phyloP scores from a whole-genome alignment of 2,888 invertebrate genomes.

The Nephrotoma flavescens region DNA sequence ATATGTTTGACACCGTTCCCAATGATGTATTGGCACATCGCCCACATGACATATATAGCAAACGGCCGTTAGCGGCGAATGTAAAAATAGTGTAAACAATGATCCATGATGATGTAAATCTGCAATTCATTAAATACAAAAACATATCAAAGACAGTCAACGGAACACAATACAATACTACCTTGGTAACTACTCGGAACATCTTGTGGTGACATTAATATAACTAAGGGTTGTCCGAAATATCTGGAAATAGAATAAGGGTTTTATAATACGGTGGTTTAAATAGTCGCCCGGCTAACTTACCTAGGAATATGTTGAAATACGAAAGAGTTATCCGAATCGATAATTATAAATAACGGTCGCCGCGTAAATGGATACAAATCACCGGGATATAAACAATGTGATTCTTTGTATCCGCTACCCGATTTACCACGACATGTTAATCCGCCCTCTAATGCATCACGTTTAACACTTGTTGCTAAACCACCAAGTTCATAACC shows the following conservation, averaged over 20 bases:
- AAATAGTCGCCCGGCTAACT: background rate
- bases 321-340: constrained; percentile 88
- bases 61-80: constrained; percentile 83
- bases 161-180: constrained; percentile 21
- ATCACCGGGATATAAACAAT: constrained; percentile 85
- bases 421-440: constrained; percentile 29
- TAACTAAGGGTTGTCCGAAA: constrained; percentile 86
- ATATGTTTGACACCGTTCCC: constrained; percentile 81
- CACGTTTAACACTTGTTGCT: constrained; percentile 73
- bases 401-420: constrained; percentile 44
- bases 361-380: constrained; percentile 83
- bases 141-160: constrained; percentile 11
- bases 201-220: constrained; percentile 87
- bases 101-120: constrained; percentile 79
- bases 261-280: background rate
- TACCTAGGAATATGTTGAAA: constrained; percentile 71
- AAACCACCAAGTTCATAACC: constrained; percentile 88
- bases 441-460: constrained; percentile 36
- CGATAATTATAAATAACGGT: constrained; percentile 85
- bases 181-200: constrained; percentile 72
- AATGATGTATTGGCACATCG: constrained; percentile 68
- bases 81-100: constrained; percentile 88
- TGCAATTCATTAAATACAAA: constrained; percentile 22
- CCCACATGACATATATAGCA: constrained; percentile 83
- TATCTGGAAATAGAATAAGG: constrained; percentile 33